Conservation (phyloP, 2,888 invertebrate species). For the Diaperis boleti region DNA sequence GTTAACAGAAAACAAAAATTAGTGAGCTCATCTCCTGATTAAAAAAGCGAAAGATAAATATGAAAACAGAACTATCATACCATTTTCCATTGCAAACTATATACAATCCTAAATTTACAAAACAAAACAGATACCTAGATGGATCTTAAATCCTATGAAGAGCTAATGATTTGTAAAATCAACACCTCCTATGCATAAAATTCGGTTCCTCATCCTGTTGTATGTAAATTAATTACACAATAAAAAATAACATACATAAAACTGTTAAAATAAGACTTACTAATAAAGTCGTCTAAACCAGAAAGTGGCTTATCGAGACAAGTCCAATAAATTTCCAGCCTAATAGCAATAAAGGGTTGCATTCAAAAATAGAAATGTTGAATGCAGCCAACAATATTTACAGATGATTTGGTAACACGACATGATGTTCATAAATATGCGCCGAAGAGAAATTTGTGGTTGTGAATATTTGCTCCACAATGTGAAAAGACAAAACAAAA, state of each 20-base stretch:
- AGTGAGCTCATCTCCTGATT: constrained; percentile 11
- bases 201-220: not conserved
- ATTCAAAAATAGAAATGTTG: not conserved
- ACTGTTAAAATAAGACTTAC: constrained; percentile 27
- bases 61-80: constrained; percentile 6
- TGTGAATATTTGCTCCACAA: constrained; percentile 2
- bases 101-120: constrained; percentile 9
- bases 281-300: not conserved
- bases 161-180: not conserved
- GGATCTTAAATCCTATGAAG: not conserved
- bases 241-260: constrained; percentile 16
- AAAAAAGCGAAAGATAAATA: constrained; percentile 13
- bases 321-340: not conserved
- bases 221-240: not conserved
- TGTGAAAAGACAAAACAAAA: not conserved
- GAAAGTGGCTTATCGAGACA: constrained; percentile 2
- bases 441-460: constrained; percentile 3
- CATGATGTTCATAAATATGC: constrained; percentile 3
- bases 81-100: not conserved
- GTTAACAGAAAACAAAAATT: constrained; percentile 1
- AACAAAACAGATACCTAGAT: not conserved
- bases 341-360: not conserved
- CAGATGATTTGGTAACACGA: constrained; percentile 8
- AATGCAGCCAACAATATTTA: constrained; percentile 1
- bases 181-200: not conserved